Conservation (phyloP, 2,113 vertebrate genomes). For the Phalacrocorax carbo region DNA sequence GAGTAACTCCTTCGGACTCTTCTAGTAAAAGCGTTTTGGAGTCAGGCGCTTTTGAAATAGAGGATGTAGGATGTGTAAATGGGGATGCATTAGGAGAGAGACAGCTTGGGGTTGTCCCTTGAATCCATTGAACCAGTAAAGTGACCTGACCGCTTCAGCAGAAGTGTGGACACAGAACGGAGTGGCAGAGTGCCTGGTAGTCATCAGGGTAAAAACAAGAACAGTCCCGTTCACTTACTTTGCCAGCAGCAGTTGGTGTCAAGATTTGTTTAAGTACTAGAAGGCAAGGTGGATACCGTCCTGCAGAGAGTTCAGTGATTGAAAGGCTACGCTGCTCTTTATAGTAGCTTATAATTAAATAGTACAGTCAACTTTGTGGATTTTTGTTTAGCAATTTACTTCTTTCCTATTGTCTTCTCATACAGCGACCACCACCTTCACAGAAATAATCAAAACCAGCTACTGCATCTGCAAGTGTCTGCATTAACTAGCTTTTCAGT, state of each 20-base stretch:
- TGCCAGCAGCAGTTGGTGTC: background rate
- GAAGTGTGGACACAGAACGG: background rate
- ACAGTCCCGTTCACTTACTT: background rate
- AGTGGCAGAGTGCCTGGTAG: background rate
- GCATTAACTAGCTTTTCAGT: background rate
- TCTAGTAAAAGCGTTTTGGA: background rate
- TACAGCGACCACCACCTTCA: background rate
- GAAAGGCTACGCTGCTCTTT: background rate
- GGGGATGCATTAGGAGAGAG: background rate
- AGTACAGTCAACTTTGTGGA: background rate
- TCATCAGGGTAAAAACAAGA: background rate
- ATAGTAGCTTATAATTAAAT: background rate
- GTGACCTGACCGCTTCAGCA: background rate
- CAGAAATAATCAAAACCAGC: background rate
- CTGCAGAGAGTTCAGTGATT: background rate
- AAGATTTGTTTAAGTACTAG: background rate
- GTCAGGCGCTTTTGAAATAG: background rate
- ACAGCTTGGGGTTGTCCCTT: background rate
- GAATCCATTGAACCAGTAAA: background rate
- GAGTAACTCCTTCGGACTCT: constrained; percentile 22
- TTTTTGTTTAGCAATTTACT: background rate
- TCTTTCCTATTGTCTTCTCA: background rate
- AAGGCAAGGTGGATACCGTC: background rate
- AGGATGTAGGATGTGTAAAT: background rate
- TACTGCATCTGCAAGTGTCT: background rate